Evolutionary conservation across 2,888 invertebrate species (phyloP), one percentile per base, ranked within the genome.

Genomic region (Drosophila pseudotakahashii): DNA sequence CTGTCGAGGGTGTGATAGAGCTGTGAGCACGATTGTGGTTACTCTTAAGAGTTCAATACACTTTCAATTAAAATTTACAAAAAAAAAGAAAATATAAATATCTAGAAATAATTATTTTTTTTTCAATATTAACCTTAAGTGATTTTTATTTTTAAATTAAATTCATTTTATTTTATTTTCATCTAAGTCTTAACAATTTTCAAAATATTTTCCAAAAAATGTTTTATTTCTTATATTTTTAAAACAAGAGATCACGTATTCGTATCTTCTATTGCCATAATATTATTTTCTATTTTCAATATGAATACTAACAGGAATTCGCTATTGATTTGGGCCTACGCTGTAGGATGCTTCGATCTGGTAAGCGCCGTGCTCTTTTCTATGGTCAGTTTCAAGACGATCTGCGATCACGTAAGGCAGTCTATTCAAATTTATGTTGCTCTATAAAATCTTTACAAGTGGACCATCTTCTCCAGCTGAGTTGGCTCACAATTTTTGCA

Each of bases 401-500:
- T 82, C 13, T 48, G 37, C 2, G n/a, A 13, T n/a, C 70, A 71
- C 45, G 83, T 88, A 75, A 88, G 69, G 19, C 1, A 14, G 23
- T 5, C 10, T 0, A 9, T 10, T 16, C 2, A 13, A 13, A 9
- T 4, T 16, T 1, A 14, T 3, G 2, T 16, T 23, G 6, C 0
- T 1, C 7, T 2, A 14, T 1, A 6, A 41, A 53, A 19, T 4
- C 9, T 3, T 10, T 0, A 10, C 2, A 13, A 4, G 7, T 42
- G 3, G 2, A 19, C 1, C 3, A 30, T 1, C 7, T 7, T 7
- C 1, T n/a, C 7, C 55, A 88, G 83, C 14, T 84, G 3, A 83
- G 83, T 50, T 84, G 83, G 83, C 42, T 85, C 2, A 69, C 78
- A 11, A 78, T 86, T 13, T 88, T 88, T 32, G 58, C 67, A 0